Conservation (phyloP, 2,888 invertebrate species). For the Trypoxylon attenuatum region DNA sequence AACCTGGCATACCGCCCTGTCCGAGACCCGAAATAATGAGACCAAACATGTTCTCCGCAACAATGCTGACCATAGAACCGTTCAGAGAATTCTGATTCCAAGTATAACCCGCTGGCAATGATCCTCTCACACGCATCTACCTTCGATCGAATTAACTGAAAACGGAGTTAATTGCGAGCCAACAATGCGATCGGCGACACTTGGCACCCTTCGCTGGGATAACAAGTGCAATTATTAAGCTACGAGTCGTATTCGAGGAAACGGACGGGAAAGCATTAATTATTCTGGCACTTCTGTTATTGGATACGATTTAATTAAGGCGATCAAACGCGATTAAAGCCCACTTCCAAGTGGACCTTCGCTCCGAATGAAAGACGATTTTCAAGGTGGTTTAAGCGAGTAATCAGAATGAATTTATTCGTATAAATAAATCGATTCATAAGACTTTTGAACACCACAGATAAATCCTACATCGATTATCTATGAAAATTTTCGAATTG, state of each 20-base stretch:
- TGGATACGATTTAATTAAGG: not conserved
- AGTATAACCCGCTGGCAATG: too few relatives aligned
- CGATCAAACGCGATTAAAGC: not conserved
- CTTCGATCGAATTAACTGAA: too few relatives aligned
- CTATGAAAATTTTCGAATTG: too few relatives aligned
- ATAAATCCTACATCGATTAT: too few relatives aligned
- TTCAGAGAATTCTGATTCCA: not conserved
- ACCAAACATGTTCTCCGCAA: too few relatives aligned
- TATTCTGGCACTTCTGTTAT: not conserved
- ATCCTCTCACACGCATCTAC: too few relatives aligned
- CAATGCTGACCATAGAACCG: not conserved
- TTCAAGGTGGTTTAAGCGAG: not conserved
- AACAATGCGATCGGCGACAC: too few relatives aligned
- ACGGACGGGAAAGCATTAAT: not conserved
- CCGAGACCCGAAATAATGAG: not conserved
- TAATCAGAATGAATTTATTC: not conserved
- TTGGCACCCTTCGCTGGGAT: too few relatives aligned
- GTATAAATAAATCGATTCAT: not conserved
- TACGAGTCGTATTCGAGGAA: too few relatives aligned
- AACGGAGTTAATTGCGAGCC: too few relatives aligned
- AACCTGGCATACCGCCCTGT: not conserved
- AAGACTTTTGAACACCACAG: too few relatives aligned
- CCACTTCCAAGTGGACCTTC: not conserved
- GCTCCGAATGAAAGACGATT: too few relatives aligned
- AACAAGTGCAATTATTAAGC: not conserved